Evolutionary conservation across 2,888 invertebrate species (phyloP).

Genomic region (Ecdyonurus torrentis): DNA sequence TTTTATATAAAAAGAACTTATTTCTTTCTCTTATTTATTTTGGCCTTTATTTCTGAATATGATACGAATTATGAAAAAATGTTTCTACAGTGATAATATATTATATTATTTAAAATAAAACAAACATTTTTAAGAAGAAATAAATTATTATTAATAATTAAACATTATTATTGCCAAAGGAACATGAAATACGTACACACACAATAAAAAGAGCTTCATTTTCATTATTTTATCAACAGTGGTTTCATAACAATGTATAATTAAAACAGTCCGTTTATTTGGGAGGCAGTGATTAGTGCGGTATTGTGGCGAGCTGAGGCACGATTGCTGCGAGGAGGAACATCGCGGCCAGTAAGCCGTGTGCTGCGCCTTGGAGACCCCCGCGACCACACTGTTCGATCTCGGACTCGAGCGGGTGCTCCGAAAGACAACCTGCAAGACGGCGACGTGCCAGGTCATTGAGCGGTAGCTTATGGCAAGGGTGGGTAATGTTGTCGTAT

Average conservation of each 20-base stretch:
- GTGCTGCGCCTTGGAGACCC: not conserved
- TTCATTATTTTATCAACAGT: no score
- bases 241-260: no score
- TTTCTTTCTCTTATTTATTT: no score
- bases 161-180: not conserved
- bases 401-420: slow-evolving; percentile 40
- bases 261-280: not conserved
- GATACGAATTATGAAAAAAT: no score
- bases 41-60: no score
- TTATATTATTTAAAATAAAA: not conserved
- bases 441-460: slow-evolving; percentile 48
- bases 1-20: no score
- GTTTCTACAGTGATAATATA: no score
- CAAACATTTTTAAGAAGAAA: not conserved
- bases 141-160: not conserved
- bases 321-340: not conserved
- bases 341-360: not conserved
- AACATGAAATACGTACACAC: not conserved
- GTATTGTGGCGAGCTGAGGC: not conserved
- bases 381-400: not conserved
- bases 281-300: not conserved
- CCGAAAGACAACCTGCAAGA: slow-evolving; percentile 58
- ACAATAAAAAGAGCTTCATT: not conserved
- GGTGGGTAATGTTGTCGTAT: slow-evolving; percentile 31
- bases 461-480: slow-evolving; percentile 58